phyloP scores from a whole-genome alignment of 2,113 vertebrate species.

The Indri indri region DNA sequence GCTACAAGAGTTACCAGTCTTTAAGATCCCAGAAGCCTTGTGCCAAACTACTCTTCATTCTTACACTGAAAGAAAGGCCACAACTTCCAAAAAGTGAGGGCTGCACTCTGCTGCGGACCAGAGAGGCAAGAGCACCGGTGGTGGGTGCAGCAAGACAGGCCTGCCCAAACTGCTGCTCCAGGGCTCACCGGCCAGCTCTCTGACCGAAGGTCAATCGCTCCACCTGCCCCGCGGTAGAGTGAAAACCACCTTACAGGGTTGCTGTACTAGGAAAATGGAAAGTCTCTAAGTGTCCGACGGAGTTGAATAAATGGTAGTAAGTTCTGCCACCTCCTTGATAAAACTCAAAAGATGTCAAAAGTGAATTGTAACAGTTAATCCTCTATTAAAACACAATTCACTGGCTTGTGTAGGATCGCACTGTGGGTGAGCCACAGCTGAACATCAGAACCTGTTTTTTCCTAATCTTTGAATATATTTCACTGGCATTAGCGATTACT shows the following conservation, averaged over 20 bases:
- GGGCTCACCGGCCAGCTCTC: not conserved
- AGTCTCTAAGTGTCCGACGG: not conserved
- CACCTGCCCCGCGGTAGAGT: not conserved
- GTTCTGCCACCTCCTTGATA: not conserved
- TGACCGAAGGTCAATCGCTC: not conserved
- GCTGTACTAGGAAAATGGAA: not conserved
- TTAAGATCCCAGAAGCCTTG: not conserved
- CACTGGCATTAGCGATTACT: not conserved
- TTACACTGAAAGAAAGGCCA: not conserved
- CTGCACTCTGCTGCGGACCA: not conserved
- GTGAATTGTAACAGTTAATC: not conserved
- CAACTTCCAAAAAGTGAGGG: not conserved
- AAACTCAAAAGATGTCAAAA: constrained; percentile 26
- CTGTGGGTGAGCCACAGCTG: not conserved
- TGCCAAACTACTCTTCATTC: not conserved
- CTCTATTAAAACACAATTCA: not conserved
- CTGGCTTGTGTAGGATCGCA: not conserved
- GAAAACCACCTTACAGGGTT: not conserved
- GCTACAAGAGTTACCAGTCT: not conserved
- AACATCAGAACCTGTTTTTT: not conserved
- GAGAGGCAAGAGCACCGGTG: not conserved
- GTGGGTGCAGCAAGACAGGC: accelerated
- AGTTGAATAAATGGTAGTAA: not conserved
- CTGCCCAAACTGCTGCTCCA: not conserved
- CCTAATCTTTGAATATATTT: not conserved